Evolutionary conservation across 1,140 invertebrate genomes (phyloP), one percentile per base, ranked within the genome.

Genomic region (Stratiolaelaps scimitus): DNA sequence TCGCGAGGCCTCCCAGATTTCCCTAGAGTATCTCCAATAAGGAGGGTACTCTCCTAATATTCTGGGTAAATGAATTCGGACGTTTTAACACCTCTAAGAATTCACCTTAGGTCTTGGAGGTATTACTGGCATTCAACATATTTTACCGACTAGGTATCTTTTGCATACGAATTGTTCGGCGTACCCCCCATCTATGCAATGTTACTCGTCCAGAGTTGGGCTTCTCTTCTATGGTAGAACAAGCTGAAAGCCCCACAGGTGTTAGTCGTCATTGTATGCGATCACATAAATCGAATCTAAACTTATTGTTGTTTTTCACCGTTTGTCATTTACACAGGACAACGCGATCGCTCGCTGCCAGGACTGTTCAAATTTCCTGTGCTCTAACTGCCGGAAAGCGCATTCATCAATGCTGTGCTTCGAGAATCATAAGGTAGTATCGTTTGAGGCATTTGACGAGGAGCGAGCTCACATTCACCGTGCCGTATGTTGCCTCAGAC

Each of bases 401-500:
- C 92, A 96, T 76, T 85, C 90, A 74, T 80, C 79, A 68, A 94
- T 95, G 90, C 81, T 88, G 53, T 92, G 89, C 76, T 93, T 93
- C 75, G 89, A 93, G 76, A 89, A 87, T 71, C 91, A 94, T 68
- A 75, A 75, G 72, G 78, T 79, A 47, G 82, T 92, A 46, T 83
- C 84, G 23, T 87, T 92, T 74, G 88, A 92, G 72, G 86, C 53
- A 2, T 60, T 60, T 34, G 53, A 60, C 10, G 17, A 84, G 69
- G 84, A 88, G 72, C 79, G 79, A 29, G 72, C 79, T 65, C 82
- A 83, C 28, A 85, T 89, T 68, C 87, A 89, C 70, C 89, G 88
- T 73, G 86, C 87, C 15, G 81, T 91, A 46, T 83, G 84, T 73
- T 91, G 88, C 72, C 80, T 81, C 44, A 78, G 80, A 71, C 88